Base-by-base conservation (phyloP, 2,797 vertebrate genomes). In the Remorina albescens region DNA sequence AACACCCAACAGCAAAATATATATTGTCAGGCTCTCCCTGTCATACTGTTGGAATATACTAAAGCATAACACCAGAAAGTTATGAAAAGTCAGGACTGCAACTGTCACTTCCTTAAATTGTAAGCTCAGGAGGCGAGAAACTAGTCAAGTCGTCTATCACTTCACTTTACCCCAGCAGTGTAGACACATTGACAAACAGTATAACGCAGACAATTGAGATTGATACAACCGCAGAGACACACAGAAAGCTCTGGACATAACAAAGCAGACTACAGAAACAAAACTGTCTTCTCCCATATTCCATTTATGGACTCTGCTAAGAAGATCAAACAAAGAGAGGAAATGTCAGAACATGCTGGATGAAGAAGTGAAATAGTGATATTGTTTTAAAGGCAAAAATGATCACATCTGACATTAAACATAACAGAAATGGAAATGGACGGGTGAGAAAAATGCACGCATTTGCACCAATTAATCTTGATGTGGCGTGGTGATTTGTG, bases 121-220 rank as follows among this genome's bases (percentile, higher is more conserved):
- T 25, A 34, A 69, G 58, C 84, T 75, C 74, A 26, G 78, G 88
- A 76, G 79, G 34, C 57, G 21, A 58, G 54, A 28, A 47, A 54
- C n/a, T 36, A 58, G 69, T 67, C 60, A 61, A 74, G 78, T 79
- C 71, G 15, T 87, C 64, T 23, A 78, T 87, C 81, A 86, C 74
- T 83, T 78, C 65, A 64, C 78, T 80, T 81, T 70, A 69, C 64
- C 75, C 74, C 70, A 73, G 82, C 28, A 71, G 74, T 78, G 76
- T 25, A 57, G 82, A 88, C 78, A 66, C 72, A 67, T 69, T 86
- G 82, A 90, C 78, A 88, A 89, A 89, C 78, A 72, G 58, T 57
- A 69, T 76, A 76, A 87, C 19, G 3, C 67, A 56, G 71, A 83
- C 74, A 80, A 86, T 77, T 82, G 82, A 80, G 88, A 89, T 78